These are phyloP conservation scores for Hippocampus kuda DNA, from an alignment of 2,797 vertebrate species.

Conservation along the genomic window DNA sequence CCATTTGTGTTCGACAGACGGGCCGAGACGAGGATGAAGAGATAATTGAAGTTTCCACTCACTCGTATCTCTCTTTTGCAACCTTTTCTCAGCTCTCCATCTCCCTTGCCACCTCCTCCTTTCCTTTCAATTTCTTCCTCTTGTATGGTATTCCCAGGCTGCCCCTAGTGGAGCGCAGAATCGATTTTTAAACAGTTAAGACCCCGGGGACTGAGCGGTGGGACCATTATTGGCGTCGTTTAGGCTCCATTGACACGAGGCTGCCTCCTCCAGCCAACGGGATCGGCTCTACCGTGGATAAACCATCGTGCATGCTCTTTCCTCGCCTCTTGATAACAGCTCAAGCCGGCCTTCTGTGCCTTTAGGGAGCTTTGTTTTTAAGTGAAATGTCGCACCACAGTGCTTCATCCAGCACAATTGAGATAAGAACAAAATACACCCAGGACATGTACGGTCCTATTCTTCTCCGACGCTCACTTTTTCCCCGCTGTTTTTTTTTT, in stretches of 20 bases:
- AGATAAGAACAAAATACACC: conserved; percentile 16
- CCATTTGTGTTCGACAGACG: conserved; percentile 3
- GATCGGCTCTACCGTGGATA: conserved; percentile 53
- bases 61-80: conserved; percentile 18
- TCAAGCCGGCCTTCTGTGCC: conserved; percentile 51
- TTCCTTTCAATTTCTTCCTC: conserved; percentile 41
- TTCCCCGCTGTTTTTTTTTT: conserved; percentile 9
- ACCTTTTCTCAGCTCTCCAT: conserved; percentile 15
- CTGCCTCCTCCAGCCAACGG: conserved; percentile 58
- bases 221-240: conserved; percentile 65
- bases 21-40: conserved; percentile 3
- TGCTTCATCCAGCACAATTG: conserved; percentile 23
- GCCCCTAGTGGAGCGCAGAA: conserved; percentile 62
- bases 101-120: conserved; percentile 8
- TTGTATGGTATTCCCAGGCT: conserved; percentile 44
- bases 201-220: conserved; percentile 51
- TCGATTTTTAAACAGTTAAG: conserved; percentile 65
- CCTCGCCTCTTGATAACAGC: conserved; percentile 39
- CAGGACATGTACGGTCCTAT: conserved; percentile 25
- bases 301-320: conserved; percentile 50
- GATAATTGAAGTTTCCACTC: conserved; percentile 10
- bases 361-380: conserved; percentile 41
- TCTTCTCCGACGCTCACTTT: conserved; percentile 19
- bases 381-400: conserved; percentile 13
- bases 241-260: conserved; percentile 55